Conservation (phyloP, 2,888 invertebrate genomes). For the Lasioglossum leucozonium region DNA sequence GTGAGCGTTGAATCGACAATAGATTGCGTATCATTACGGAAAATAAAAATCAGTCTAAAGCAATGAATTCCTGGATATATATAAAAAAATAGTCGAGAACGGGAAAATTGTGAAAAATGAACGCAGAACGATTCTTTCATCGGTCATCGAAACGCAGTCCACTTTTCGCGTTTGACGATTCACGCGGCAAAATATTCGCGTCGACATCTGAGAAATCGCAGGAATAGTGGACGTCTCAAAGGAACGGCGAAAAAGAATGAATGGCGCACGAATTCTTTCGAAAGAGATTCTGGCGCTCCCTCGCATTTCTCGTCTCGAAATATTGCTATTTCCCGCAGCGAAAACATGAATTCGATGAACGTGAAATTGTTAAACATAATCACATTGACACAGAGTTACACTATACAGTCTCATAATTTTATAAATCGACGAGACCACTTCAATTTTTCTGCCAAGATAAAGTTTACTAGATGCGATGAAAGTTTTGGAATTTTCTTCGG, state of each 20-base stretch:
- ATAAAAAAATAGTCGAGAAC: neutral
- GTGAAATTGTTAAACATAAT: too few relatives aligned
- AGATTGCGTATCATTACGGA: neutral
- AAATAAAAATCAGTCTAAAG: neutral
- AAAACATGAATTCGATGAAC: neutral
- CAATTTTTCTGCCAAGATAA: too few relatives aligned
- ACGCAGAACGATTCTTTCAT: neutral
- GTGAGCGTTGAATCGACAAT: slow-evolving; percentile 76
- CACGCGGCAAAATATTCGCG: slow-evolving; percentile 59
- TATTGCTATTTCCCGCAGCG: neutral
- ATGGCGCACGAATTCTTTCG: neutral
- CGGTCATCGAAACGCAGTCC: slow-evolving; percentile 24
- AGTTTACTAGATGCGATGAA: too few relatives aligned
- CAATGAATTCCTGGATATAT: neutral
- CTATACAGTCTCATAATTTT: too few relatives aligned
- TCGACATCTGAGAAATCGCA: neutral
- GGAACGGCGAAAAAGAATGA: neutral
- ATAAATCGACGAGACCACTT: too few relatives aligned
- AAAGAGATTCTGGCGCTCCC: neutral
- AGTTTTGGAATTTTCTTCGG: too few relatives aligned
- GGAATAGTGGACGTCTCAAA: neutral
- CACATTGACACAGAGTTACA: too few relatives aligned
- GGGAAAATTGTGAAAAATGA: neutral
- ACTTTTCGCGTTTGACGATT: slow-evolving; percentile 62
- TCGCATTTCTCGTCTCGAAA: neutral